A percentile compares a stretch with the other conserved stretches of the same genome.
Conservation (phyloP, 2,888 invertebrate genomes). For the Ferrisia virgata region DNA sequence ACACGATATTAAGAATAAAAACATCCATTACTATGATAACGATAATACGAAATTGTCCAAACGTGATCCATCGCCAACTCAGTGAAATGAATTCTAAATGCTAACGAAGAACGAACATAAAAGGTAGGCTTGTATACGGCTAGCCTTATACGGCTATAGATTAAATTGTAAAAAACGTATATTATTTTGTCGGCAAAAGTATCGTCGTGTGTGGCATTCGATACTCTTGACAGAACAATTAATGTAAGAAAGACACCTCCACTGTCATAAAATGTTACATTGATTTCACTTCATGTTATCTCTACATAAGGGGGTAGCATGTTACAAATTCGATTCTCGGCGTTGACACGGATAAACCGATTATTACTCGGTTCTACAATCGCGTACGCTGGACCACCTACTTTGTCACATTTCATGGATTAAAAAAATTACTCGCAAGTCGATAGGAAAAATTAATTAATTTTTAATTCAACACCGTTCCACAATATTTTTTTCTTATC, state of each 20-base stretch:
- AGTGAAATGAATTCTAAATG: not conserved
- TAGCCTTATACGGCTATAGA: slow-evolving; percentile 24
- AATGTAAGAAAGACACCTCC: slow-evolving; percentile 38
- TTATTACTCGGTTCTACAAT: slow-evolving; percentile 27
- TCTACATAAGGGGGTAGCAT: slow-evolving; percentile 24
- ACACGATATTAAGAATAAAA: not conserved
- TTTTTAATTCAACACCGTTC: not conserved
- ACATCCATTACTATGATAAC: not conserved
- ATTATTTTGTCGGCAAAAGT: slow-evolving; percentile 22
- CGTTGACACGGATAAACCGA: slow-evolving; percentile 30
- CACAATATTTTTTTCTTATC: not conserved
- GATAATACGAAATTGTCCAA: not conserved
- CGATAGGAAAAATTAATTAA: not conserved
- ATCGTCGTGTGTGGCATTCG: slow-evolving; percentile 35
- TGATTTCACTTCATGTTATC: slow-evolving; percentile 27
- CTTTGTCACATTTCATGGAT: slow-evolving; percentile 16
- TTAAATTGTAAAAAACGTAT: slow-evolving; percentile 28
- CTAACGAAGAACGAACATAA: slow-evolving; percentile 12
- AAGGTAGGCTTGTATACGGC: not conserved
- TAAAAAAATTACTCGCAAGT: not conserved
- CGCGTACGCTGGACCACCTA: slow-evolving; percentile 4
- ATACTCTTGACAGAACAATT: slow-evolving; percentile 31
- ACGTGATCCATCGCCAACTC: slow-evolving; percentile 10
- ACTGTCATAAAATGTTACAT: slow-evolving; percentile 38
- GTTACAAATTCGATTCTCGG: slow-evolving; percentile 20